phyloP scores from a whole-genome alignment of 2,113 vertebrate species.

The Geococcyx californianus region DNA sequence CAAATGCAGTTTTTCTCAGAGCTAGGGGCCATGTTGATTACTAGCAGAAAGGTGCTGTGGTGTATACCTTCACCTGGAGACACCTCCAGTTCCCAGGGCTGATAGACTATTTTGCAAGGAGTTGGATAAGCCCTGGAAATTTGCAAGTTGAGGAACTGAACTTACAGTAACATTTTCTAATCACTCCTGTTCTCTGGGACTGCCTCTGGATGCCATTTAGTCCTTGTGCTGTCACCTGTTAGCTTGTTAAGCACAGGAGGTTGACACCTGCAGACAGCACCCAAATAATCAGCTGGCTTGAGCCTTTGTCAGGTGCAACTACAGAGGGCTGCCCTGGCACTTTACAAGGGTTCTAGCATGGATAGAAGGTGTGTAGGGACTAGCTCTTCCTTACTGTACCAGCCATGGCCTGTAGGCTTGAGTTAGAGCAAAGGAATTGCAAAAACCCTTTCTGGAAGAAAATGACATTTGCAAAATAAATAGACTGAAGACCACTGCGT shows the following conservation, averaged over 20 bases:
- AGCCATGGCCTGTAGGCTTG: not conserved
- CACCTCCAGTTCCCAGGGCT: not conserved
- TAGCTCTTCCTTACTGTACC: not conserved
- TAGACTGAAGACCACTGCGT: fast-evolving
- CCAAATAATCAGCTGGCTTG: fast-evolving
- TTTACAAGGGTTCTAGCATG: not conserved
- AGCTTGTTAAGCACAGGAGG: not conserved
- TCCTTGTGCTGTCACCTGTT: not conserved
- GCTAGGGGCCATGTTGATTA: not conserved
- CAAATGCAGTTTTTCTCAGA: not conserved
- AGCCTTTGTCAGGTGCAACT: not conserved
- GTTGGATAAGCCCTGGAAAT: not conserved
- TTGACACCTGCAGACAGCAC: not conserved
- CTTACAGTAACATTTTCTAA: not conserved
- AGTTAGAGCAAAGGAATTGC: not conserved
- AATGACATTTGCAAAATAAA: not conserved
- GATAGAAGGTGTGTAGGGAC: not conserved
- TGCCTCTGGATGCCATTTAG: not conserved
- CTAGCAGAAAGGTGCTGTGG: not conserved
- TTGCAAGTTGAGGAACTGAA: not conserved
- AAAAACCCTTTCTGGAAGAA: not conserved
- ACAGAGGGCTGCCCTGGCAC: not conserved
- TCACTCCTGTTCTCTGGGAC: fast-evolving
- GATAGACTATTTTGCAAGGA: not conserved
- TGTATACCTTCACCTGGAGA: not conserved